Conservation (phyloP, 2,113 vertebrate genomes). For the Azemiops feae region DNA sequence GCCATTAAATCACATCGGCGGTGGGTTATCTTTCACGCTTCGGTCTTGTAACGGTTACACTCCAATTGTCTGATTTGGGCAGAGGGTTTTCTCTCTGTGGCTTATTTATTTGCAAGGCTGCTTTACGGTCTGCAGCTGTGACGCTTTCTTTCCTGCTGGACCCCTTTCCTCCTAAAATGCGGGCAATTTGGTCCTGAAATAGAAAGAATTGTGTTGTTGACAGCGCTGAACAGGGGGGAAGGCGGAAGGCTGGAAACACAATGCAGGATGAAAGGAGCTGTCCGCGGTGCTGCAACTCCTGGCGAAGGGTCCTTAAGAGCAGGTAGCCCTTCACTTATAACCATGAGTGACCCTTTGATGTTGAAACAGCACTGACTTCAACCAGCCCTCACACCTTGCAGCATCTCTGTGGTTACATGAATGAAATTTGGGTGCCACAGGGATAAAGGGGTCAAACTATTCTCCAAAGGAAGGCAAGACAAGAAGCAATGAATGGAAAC, state of each 20-base stretch:
- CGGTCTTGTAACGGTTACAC: slow-evolving; percentile 26
- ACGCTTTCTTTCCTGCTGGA: not conserved
- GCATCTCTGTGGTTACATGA: too few species aligned
- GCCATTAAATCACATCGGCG: slow-evolving; percentile 19
- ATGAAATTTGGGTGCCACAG: too few species aligned
- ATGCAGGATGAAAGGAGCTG: not conserved
- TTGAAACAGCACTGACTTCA: too few species aligned
- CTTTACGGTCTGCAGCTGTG: not conserved
- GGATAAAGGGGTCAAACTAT: too few species aligned
- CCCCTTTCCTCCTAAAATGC: not conserved
- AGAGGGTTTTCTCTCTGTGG: not conserved
- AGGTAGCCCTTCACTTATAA: too few species aligned
- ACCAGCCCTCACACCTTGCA: too few species aligned
- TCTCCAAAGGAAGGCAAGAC: too few species aligned
- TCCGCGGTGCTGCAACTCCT: not conserved
- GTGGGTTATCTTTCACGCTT: not conserved
- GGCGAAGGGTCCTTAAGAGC: not conserved
- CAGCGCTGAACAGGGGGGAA: not conserved
- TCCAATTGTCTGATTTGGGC: not conserved
- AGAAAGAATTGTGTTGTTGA: not conserved
- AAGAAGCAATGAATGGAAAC: too few species aligned
- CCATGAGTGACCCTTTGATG: too few species aligned
- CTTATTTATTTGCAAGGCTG: slow-evolving; percentile 12
- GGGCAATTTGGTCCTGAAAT: too few species aligned
- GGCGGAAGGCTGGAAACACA: not conserved